Evolutionary conservation across 2,888 invertebrate species (phyloP), one percentile per base, ranked within the genome.

Genomic region (Psylliodes chrysocephalus): DNA sequence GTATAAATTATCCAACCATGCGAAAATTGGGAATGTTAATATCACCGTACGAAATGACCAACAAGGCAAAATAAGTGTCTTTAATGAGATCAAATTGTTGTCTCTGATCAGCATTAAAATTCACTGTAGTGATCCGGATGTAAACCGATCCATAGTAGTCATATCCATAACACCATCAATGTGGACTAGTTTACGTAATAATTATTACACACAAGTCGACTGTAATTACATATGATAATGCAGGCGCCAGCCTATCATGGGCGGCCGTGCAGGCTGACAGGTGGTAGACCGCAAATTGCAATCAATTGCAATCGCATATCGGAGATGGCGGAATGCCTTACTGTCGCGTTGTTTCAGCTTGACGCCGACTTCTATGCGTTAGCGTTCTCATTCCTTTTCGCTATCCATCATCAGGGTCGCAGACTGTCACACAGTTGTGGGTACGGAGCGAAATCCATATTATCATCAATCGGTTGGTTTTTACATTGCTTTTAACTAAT

Each of bases 191-290:
- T 71, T 69, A 64, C 67, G 69, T 68, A 71, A 68, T 63, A 66
- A 69, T 71, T 62, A 59, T 59, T 59, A 59, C 17, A 66, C 53
- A 60, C 66, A 55, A 67, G 62, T 63, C 64, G 61, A 49, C 60
- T 68, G 66, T 68, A 67, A 71, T 70, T 68, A 69, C 69, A 69
- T 67, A 70, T 70, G 69, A 69, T 71, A 71, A 71, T 71, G 53
- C 62, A 64, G 71, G 72, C 70, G 72, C 72, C 72, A 70, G 69
- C 67, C 60, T 63, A 60, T 63, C 65, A 68, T 63, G 67, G 61
- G 55, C 65, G 51, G 55, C 47, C 49, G 38, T 62, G 42, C 38
- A 51, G 47, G 60, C 52, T 67, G 69, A 65, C 69, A 67, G 69
- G 69, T 69, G 69, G 69, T 69, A 61, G 61, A 69, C 69, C 69